Conservation (phyloP, 1,140 invertebrate species). For the Phthorimaea operculella region DNA sequence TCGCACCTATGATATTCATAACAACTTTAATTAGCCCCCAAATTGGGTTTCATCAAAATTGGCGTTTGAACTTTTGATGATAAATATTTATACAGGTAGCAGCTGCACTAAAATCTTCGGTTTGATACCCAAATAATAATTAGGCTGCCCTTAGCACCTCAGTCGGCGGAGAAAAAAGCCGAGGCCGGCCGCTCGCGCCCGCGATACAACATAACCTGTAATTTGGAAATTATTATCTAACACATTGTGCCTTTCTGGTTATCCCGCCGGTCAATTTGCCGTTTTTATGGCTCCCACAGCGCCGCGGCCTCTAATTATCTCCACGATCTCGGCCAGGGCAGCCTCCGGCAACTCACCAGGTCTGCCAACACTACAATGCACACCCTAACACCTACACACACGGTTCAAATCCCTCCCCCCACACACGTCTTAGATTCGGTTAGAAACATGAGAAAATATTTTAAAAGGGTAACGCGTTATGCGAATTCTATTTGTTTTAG, state of each 20-base stretch:
- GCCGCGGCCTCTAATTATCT: constrained; percentile 66
- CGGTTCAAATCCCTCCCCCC: constrained; percentile 20
- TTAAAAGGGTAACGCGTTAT: constrained; percentile 46
- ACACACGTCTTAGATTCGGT: constrained; percentile 15
- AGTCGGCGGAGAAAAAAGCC: constrained; percentile 56
- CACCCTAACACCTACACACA: constrained; percentile 22
- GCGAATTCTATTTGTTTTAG: constrained; percentile 62
- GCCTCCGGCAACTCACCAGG: constrained; percentile 1
- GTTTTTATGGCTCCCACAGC: constrained; percentile 65
- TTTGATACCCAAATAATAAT: constrained; percentile 65
- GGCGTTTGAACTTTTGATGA: constrained; percentile 61
- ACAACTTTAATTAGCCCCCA: constrained; percentile 48
- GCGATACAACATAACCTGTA: constrained; percentile 64
- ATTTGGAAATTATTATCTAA: constrained; percentile 69
- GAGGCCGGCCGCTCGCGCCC: constrained; percentile 45
- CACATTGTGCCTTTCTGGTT: constrained; percentile 68
- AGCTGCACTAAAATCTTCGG: constrained; percentile 63
- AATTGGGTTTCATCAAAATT: constrained; percentile 49
- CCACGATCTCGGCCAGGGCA: constrained; percentile 53
- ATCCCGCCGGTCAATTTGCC: constrained; percentile 67
- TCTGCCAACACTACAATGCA: neutral
- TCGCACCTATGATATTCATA: constrained; percentile 17
- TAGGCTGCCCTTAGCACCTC: constrained; percentile 66
- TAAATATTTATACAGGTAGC: constrained; percentile 68
- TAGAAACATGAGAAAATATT: constrained; percentile 63